Percentiles rank a stretch among this genome's conserved stretches.
phyloP scores from a whole-genome alignment of 1,140 invertebrate genomes.

The Hyles vespertilio region DNA sequence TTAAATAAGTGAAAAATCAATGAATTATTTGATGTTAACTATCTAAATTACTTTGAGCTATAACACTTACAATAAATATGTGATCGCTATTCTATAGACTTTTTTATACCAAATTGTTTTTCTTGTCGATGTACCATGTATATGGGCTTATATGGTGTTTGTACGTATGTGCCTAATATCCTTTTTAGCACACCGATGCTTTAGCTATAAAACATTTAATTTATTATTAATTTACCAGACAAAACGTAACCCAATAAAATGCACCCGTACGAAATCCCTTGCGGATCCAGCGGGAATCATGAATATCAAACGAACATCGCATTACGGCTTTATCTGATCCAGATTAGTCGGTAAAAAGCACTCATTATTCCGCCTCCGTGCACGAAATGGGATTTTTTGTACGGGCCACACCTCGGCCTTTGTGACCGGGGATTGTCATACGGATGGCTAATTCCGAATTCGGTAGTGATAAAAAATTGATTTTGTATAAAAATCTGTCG shows the following conservation, averaged over 20 bases:
- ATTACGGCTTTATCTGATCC: constrained; percentile 58
- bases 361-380: constrained; percentile 66
- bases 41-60: no score
- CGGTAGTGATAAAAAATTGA: neutral
- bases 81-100: no score
- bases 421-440: constrained; percentile 37
- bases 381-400: constrained; percentile 63
- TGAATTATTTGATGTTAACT: no score
- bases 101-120: no score
- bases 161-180: no score
- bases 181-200: no score
- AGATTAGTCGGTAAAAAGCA: constrained; percentile 69
- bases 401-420: constrained; percentile 57
- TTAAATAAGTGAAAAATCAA: no score
- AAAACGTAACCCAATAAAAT: constrained; percentile 1
- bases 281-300: constrained; percentile 35
- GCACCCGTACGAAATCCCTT: constrained; percentile 18
- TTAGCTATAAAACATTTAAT: no score
- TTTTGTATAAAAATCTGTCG: neutral
- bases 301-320: constrained; percentile 65
- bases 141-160: no score
- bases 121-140: no score
- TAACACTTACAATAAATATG: no score
- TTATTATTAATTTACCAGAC: neutral
- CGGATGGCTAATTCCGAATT: constrained; percentile 27